Base-by-base conservation (phyloP, 2,797 vertebrate genomes). In the Borostomias antarcticus region DNA sequence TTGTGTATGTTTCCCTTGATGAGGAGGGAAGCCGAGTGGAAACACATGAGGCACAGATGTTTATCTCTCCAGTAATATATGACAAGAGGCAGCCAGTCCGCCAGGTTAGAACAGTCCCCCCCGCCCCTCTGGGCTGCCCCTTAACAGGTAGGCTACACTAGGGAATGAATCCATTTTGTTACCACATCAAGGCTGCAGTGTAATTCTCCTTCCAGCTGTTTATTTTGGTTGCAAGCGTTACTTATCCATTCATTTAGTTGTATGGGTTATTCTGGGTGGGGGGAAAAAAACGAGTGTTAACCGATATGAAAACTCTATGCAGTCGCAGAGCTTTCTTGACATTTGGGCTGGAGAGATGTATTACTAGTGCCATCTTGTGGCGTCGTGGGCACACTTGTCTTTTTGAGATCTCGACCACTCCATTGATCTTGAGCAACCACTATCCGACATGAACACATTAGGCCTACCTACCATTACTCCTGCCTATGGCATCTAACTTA, bases 351-450 rank as follows among this genome's bases (percentile, higher is more conserved):
- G 11, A 78, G 73, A 59, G 74, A 4, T 84, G 91, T 84, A 80
- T 64, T 67, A 78, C 82, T 75, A 93, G 82, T 92, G 92, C 90
- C 92, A 90, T 87, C 92, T 86, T 70, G 84, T 85, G 92, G 58
- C 21, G 1, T 45, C 5, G 29, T 29, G 26, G 5, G 26, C 51
- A 68, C 23, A 79, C 69, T 83, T 66, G 57, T 23, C 40, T 19
- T 40, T 35, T 15, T 62, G 11, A 54, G 1, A 32, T 7, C 28
- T n/a, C 40, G n/a, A 45, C 40, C 40, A 15, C 17, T n/a, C 40
- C 7, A 19, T 15, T 10, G 23, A 28, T 45, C 7, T 47, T 28
- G 9, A 3, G 3, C 25, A 11, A 13, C 21, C 5, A 9, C 23
- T 23, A 58, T 21, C 23, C 56, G n/a, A 6, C 35, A 25, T 43